Base-by-base conservation (phyloP, 2,113 vertebrate genomes). In the Peucedramus taeniatus region DNA sequence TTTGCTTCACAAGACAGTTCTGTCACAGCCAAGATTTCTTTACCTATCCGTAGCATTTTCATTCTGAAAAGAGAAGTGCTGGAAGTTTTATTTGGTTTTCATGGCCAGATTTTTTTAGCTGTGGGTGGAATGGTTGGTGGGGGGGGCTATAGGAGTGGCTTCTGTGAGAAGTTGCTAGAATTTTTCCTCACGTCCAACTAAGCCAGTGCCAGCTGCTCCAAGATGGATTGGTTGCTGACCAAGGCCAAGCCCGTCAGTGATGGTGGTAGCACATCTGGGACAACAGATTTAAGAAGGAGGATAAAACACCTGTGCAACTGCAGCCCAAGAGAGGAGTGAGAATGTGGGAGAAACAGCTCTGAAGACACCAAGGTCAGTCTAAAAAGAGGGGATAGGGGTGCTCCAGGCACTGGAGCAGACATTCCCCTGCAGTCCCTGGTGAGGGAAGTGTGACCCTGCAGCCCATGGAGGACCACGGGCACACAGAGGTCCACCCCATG, bases 381-480 rank as follows among this genome's bases (percentile, higher is more conserved):
- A 53, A 19, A 47, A 49, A 14, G n/a, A 75, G n/a, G n/a, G 3
- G 5, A 2, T 24, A n/a, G 6, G 28, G 3, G 6, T 75, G 21
- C 21, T 60, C 6, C 53, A 82, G 23, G 47, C 14, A 3, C 39
- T 22, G n/a, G 11, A 60, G 39, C 28, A 53, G 44, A 72, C 44
- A 30, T 59, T 39, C 11, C 23, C 16, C 16, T 13, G 16, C 21
- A 35, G 28, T 5, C 16, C 16, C 12, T 31, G 16, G n/a, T 31
- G 24, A 45, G 30, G 39, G 20, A 68, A 42, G 6, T 18, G 30
- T 47, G 21, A 9, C 16, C 21, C 30, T 35, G 17, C 39, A 40
- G 11, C 18, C 17, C 14, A 15, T 15, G 31, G 18, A 37, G 6
- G 8, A 63, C 13, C 40, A 42, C 0, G 0, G 50, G 21, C 37